Percentiles rank a stretch among this genome's conserved stretches.
phyloP scores from a whole-genome alignment of 2,113 vertebrate genomes.

The Electrona antarctica region DNA sequence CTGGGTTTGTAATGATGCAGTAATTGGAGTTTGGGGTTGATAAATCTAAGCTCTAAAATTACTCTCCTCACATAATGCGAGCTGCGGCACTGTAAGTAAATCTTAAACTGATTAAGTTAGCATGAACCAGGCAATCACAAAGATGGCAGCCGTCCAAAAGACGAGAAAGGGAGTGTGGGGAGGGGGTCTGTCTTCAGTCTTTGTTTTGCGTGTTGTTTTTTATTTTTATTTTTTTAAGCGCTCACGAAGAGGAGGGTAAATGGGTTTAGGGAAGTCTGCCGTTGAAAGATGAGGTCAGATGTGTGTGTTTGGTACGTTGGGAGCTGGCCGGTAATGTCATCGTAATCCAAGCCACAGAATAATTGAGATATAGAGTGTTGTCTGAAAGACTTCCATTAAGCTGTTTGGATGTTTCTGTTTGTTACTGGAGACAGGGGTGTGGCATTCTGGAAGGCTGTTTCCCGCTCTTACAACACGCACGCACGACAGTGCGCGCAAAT shows the following conservation, averaged over 20 bases:
- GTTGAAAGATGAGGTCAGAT: slow-evolving; percentile 75
- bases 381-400: slow-evolving; percentile 90
- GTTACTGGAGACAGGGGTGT: slow-evolving; percentile 89
- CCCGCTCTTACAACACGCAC: slow-evolving; percentile 60
- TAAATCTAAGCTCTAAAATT: slow-evolving; percentile 99
- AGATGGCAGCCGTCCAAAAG: slow-evolving; percentile 98
- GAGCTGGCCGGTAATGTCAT: slow-evolving; percentile 91
- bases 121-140: slow-evolving; percentile 98
- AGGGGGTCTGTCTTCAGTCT: slow-evolving; percentile 82
- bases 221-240: no score
- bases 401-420: slow-evolving; percentile 52
- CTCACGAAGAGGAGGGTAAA: slow-evolving; percentile 89
- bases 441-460: slow-evolving; percentile 74
- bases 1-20: slow-evolving; percentile 95
- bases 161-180: slow-evolving; percentile 82
- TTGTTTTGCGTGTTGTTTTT: slow-evolving; percentile 84
- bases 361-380: slow-evolving; percentile 91
- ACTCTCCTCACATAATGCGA: slow-evolving; percentile 97
- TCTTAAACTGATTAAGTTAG: slow-evolving; percentile 99
- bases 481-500: slow-evolving; percentile 10
- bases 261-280: slow-evolving; percentile 71
- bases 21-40: slow-evolving; percentile 99
- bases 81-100: slow-evolving; percentile 98
- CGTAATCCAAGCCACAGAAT: slow-evolving; percentile 93
- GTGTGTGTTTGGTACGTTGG: slow-evolving; percentile 67